Base-by-base conservation (phyloP, 2,888 invertebrate species). In the Philaethria dido region DNA sequence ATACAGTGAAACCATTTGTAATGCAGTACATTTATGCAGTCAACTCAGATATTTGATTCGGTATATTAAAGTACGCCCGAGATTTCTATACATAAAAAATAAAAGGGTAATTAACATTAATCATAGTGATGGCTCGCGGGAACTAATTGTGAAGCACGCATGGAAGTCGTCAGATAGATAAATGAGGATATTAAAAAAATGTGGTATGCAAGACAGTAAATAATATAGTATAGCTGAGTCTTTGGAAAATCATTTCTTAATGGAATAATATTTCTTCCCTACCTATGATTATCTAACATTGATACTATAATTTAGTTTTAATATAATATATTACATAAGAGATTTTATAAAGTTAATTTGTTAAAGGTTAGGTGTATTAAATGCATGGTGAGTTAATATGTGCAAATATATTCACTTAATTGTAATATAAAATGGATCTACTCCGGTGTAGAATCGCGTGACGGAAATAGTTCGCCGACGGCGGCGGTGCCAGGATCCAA, bases 61-160 rank as follows among this genome's bases (percentile, higher is more conserved):
- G 6, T 25, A 16, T 22, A 22, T 42, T 44, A 47, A 52, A 36
- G 48, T 14, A 33, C 33, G 20, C 14, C n/a, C n/a, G 36, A 25
- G 42, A 55, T 63, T 68, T 60, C 54, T 65, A 55, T 47, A 54
- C 20, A 54, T 47, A 62, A 61, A 52, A 70, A 66, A 61, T 66
- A 59, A 67, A 84, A 86, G 82, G 81, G 85, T 86, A 88, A 90
- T 90, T 89, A 90, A 83, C 87, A 88, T 92, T 86, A 85, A 88
- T 92, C 90, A 88, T 85, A 85, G 81, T 80, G 81, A 86, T 82
- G 80, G 80, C 79, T 80, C 76, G 68, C 63, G 78, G 80, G 82
- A 80, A 86, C 79, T 88, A 87, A 88, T 89, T 84, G 84, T 80
- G 79, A 79, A 76, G 73, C 73, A 72, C 75, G 73, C 74, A 73